A percentile compares a stretch with the other conserved stretches of the same genome.
phyloP scores from a whole-genome alignment of 2,888 invertebrate genomes.

The Brachyopa scutellaris region DNA sequence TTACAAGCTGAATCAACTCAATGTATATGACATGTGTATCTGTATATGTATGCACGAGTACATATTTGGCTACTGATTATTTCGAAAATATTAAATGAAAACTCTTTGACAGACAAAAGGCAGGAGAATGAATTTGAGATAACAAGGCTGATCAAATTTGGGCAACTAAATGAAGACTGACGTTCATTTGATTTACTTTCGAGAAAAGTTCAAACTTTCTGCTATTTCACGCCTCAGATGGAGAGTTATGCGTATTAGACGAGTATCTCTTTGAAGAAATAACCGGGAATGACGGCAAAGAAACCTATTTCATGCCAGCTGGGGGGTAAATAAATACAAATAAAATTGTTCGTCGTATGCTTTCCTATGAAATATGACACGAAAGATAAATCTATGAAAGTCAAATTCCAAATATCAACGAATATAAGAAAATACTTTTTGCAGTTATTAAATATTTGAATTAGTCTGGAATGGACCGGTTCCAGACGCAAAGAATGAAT shows the following conservation, averaged over 20 bases:
- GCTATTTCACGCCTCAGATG: neutral
- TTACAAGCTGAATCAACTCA: neutral
- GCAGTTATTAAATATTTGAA: neutral
- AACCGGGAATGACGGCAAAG: neutral
- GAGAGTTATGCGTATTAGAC: neutral
- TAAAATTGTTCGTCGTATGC: neutral
- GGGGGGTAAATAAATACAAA: neutral
- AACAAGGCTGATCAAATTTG: conserved; percentile 3
- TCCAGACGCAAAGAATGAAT: too few relatives aligned
- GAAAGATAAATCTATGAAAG: neutral
- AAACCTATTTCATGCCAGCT: neutral
- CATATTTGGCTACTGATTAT: neutral
- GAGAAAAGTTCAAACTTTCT: neutral
- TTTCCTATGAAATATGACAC: neutral
- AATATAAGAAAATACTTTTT: neutral
- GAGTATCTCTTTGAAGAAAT: neutral
- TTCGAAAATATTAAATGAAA: neutral
- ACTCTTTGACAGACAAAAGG: neutral
- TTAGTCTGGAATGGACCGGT: too few relatives aligned
- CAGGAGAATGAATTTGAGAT: neutral
- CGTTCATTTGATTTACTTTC: neutral
- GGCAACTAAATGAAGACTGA: neutral
- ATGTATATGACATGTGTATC: too few relatives aligned
- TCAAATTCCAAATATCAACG: neutral
- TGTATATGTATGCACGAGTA: too few relatives aligned